phyloP scores from a whole-genome alignment of 2,113 vertebrate genomes.

The Anseranas semipalmata region DNA sequence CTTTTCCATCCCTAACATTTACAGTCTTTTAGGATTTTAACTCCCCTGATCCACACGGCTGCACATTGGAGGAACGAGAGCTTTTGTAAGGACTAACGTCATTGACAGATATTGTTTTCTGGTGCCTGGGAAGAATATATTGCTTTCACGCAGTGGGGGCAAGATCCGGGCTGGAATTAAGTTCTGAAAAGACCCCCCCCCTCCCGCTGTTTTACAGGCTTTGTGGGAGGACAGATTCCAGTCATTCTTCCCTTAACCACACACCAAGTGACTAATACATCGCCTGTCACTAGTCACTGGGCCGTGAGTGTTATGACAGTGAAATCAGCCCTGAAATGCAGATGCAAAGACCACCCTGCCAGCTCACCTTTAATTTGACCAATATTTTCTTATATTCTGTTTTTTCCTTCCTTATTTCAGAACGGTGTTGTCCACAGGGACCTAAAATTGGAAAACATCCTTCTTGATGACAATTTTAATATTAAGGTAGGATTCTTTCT shows the following conservation, averaged over 20 bases:
- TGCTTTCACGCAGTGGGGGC: constrained; percentile 60
- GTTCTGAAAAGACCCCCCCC: constrained; percentile 56
- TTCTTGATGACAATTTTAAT: constrained; percentile 98
- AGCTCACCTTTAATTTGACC: constrained; percentile 54
- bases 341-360: constrained; percentile 69
- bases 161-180: constrained; percentile 63
- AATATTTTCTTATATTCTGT: background rate
- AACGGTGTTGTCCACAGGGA: constrained; percentile 97
- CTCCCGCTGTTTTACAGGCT: constrained; percentile 71
- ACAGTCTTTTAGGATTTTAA: background rate
- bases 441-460: constrained; percentile 98
- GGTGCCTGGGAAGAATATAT: constrained; percentile 58
- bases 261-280: constrained; percentile 80
- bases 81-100: constrained; percentile 55
- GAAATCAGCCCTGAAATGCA: constrained; percentile 56
- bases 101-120: constrained; percentile 61
- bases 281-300: constrained; percentile 65
- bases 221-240: constrained; percentile 80
- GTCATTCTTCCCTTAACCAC: constrained; percentile 80
- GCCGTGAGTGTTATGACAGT: constrained; percentile 56
- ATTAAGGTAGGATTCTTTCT: constrained; percentile 89
- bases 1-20: background rate
- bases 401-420: constrained; percentile 77
- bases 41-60: background rate
- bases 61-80: constrained; percentile 2